Evolutionary conservation across 2,888 invertebrate species (phyloP), one percentile per base, ranked within the genome.

Genomic region (Drosophila mettleri): DNA sequence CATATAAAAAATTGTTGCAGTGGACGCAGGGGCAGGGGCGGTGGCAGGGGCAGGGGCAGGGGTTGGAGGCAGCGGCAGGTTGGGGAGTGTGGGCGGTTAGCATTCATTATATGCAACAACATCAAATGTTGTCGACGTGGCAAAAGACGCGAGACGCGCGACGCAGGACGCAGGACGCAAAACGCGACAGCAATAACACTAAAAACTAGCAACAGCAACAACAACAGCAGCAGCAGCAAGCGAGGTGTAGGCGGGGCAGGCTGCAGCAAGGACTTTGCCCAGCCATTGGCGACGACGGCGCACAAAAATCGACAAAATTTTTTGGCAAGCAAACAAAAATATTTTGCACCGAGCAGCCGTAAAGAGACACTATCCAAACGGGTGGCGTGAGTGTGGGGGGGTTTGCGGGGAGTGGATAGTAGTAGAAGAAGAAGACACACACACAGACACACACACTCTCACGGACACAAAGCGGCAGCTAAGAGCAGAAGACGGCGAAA

Each of bases 61-160:
- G 45, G 29, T n/a, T n/a, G n/a, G n/a, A n/a, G n/a, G n/a, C n/a
- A n/a, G 14, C 1, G 38, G 20, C 1, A 31, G 29, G 77, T 51
- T n/a, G n/a, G n/a, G n/a, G n/a, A n/a, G n/a, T n/a, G n/a, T n/a
- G 71, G 74, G 78, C 72, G 78, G 69, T 66, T 69, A 73, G 80
- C 82, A 81, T 83, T 83, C 87, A 87, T 83, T 83, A 87, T 83
- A 74, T 84, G 85, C 83, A 83, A 83, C 82, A 83, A 83, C 85
- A 85, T 81, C 87, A 85, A 87, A 81, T 85, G 79, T 72, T 87
- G 87, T 76, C 85, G 87, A 83, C 85, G 87, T 79, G 76, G 82
- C 87, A 80, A 78, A 80, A 82, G 81, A 83, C 74, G 74, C 80
- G 75, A 77, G 81, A 86, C 72, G 72, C 78, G 70, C 75, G n/a